Evolutionary conservation across 2,113 vertebrate genomes (phyloP).

Genomic region (Pollachius pollachius): DNA sequence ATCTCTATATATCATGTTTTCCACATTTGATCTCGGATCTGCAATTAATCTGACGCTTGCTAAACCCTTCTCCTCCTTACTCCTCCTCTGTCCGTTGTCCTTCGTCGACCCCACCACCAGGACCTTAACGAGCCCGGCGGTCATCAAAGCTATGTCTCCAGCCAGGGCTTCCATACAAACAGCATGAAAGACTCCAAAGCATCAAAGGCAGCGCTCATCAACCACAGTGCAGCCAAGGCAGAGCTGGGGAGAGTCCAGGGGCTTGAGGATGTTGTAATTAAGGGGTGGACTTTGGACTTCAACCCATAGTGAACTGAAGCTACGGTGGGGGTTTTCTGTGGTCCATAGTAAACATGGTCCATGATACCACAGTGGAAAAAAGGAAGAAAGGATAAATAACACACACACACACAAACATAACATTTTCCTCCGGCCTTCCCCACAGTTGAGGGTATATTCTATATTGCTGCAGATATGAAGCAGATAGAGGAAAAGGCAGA

Average conservation of each 20-base stretch:
- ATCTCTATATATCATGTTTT: slow-evolving; percentile 7
- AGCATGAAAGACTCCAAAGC: slow-evolving; percentile 50
- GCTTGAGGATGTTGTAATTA: slow-evolving; percentile 50
- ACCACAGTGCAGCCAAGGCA: slow-evolving; percentile 6
- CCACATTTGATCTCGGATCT: slow-evolving; percentile 50
- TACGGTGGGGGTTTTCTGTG: not conserved
- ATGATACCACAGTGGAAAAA: too few relatives aligned
- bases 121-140: slow-evolving; percentile 33
- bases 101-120: slow-evolving; percentile 34
- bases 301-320: slow-evolving; percentile 28
- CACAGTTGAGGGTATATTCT: not conserved
- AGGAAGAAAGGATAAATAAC: not conserved
- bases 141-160: slow-evolving; percentile 54
- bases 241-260: slow-evolving; percentile 33
- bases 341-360: too few relatives aligned
- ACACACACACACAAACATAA: not conserved
- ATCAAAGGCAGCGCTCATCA: slow-evolving; percentile 53
- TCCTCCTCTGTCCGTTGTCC: not conserved
- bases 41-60: slow-evolving; percentile 38
- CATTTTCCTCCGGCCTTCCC: not conserved
- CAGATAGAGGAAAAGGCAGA: not conserved
- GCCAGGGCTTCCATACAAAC: slow-evolving; percentile 48
- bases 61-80: slow-evolving; percentile 18
- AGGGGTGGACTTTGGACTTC: slow-evolving; percentile 46
- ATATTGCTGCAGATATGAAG: not conserved